Conservation (phyloP, 2,113 vertebrate genomes). For the Peromyscus polionotus region DNA sequence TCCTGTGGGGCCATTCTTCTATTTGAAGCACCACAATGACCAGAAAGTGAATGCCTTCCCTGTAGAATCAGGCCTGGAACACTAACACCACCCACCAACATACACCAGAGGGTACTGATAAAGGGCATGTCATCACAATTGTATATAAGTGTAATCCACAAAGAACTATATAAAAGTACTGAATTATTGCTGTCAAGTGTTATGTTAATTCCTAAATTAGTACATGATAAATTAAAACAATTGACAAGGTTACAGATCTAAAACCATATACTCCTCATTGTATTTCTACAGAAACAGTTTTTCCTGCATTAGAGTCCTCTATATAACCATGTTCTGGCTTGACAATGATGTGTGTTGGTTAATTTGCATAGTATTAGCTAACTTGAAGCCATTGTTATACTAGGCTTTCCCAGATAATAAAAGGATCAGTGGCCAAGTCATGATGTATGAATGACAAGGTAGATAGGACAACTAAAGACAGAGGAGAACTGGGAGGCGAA, state of each 20-base stretch:
- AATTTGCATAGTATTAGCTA: background rate
- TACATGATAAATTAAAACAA: background rate
- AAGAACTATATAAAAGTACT: background rate
- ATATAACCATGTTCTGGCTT: too few species aligned
- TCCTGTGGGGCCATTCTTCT: background rate
- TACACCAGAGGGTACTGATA: background rate
- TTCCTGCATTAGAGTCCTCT: background rate
- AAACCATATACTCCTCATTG: background rate
- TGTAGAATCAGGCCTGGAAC: background rate
- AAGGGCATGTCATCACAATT: background rate
- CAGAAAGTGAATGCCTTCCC: background rate
- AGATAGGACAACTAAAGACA: background rate
- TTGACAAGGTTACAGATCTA: background rate
- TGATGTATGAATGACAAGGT: too few species aligned
- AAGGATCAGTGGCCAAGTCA: background rate
- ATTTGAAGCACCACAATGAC: background rate
- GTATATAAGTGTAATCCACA: background rate
- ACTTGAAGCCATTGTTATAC: background rate
- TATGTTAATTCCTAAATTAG: background rate
- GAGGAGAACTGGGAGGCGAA: background rate
- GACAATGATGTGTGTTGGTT: background rate
- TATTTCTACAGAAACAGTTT: background rate
- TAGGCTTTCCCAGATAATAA: background rate
- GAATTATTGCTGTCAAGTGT: background rate
- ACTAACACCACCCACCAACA: background rate